These are phyloP conservation scores for Heliconius congener DNA, from an alignment of 1,140 invertebrate species.

Conservation along the genomic window DNA sequence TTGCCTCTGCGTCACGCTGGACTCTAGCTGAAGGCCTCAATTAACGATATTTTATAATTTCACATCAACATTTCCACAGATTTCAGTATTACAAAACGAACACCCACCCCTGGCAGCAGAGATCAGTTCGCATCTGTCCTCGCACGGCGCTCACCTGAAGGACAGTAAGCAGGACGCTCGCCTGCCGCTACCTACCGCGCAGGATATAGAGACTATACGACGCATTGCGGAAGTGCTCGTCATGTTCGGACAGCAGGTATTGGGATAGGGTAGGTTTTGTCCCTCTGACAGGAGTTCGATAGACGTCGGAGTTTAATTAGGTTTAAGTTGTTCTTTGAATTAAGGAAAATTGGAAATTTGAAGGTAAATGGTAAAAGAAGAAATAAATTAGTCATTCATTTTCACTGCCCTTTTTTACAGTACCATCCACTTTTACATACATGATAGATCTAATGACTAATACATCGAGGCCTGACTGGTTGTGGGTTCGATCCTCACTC, in stretches of 20 bases:
- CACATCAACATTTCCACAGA: conserved; percentile 24
- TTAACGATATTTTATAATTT: neutral
- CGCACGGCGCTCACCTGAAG: conserved; percentile 35
- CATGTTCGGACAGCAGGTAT: conserved; percentile 69
- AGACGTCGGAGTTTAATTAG: neutral
- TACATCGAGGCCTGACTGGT: too few relatives aligned
- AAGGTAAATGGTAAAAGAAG: too few relatives aligned
- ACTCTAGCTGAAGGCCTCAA: too few relatives aligned
- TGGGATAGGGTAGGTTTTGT: conserved; percentile 40
- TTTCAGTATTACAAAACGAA: conserved; percentile 35
- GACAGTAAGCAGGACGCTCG: conserved; percentile 45
- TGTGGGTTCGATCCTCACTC: too few relatives aligned
- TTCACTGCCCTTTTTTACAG: too few relatives aligned
- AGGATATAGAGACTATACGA: conserved; percentile 65
- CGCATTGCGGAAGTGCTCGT: conserved; percentile 66
- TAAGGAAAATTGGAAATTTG: neutral
- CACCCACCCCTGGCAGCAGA: conserved; percentile 41
- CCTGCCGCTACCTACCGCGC: conserved; percentile 49
- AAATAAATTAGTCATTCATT: too few relatives aligned
- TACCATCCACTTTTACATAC: too few relatives aligned
- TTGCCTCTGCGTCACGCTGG: too few relatives aligned
- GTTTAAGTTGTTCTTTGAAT: neutral
- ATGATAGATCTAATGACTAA: too few relatives aligned
- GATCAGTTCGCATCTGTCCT: conserved; percentile 50
- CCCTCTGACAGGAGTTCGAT: neutral